A percentile compares a stretch with the other conserved stretches of the same genome.
Evolutionary conservation across 2,797 vertebrate species (phyloP).

Genomic region (Callimico goeldii): DNA sequence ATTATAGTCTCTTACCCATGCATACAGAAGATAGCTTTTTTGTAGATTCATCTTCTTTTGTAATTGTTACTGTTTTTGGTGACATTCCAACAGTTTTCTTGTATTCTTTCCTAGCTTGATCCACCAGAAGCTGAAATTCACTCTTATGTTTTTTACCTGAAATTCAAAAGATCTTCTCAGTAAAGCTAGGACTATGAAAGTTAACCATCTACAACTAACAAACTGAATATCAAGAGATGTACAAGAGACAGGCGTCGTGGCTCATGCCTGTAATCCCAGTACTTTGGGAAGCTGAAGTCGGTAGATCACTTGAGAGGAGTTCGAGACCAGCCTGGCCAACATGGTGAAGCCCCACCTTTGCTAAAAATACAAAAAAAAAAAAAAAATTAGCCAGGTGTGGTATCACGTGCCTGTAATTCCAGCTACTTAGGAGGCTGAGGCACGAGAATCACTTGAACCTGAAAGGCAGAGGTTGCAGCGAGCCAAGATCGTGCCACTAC

Average conservation of each 20-base stretch:
- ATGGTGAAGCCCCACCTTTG: background rate
- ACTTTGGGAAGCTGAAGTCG: background rate
- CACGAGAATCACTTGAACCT: background rate
- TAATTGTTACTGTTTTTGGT: conserved; percentile 29
- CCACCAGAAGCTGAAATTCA: conserved; percentile 84
- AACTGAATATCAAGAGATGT: background rate
- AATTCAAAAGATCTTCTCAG: conserved; percentile 69
- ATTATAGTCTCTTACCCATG: conserved; percentile 76
- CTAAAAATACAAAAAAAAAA: background rate
- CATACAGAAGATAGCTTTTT: conserved; percentile 15
- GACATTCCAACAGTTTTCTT: conserved; percentile 71
- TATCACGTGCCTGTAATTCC: background rate
- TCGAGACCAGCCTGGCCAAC: background rate
- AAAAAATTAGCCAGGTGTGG: background rate
- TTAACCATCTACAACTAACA: background rate
- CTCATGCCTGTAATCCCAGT: background rate
- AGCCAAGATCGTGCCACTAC: background rate
- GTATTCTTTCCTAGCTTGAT: conserved; percentile 83
- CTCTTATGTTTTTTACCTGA: conserved; percentile 84
- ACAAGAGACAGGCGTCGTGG: background rate
- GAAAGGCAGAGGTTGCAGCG: background rate
- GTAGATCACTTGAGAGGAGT: background rate
- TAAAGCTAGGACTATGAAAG: background rate
- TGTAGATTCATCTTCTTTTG: background rate
- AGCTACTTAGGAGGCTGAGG: background rate